Percentiles rank a stretch among this genome's conserved stretches.
phyloP scores from a whole-genome alignment of 2,113 vertebrate genomes.

The Corydoras sp. region DNA sequence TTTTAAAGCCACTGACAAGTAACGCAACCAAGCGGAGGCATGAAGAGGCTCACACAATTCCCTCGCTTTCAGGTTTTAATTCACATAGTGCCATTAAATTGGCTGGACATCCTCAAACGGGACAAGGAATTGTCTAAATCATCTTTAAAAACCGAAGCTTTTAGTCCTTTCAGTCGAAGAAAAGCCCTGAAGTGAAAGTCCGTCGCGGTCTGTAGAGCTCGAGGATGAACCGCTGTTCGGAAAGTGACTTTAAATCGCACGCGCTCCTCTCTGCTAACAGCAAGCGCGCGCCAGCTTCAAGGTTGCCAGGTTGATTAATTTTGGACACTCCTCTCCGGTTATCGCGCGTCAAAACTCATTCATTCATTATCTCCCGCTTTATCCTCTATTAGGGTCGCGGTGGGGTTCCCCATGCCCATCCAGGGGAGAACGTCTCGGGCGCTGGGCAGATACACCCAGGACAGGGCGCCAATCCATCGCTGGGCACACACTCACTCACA shows the following conservation, averaged over 20 bases:
- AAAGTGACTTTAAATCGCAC: constrained; percentile 14
- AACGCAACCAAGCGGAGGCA: too few species aligned
- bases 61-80: not conserved
- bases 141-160: not conserved
- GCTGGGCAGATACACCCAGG: too few species aligned
- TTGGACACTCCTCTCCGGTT: not conserved
- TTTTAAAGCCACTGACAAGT: not conserved
- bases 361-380: too few species aligned
- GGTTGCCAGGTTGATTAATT: constrained; percentile 21
- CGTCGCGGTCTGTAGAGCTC: not conserved
- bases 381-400: too few species aligned
- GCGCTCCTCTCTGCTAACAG: not conserved
- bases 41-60: not conserved
- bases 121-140: not conserved
- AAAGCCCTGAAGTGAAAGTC: not conserved
- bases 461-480: too few species aligned
- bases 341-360: not conserved
- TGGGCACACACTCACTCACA: too few species aligned
- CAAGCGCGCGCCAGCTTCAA: constrained; percentile 6
- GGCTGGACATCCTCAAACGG: not conserved
- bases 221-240: not conserved
- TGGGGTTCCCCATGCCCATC: too few species aligned
- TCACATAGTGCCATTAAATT: constrained; percentile 2
- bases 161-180: not conserved
- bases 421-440: too few species aligned